Conservation (phyloP, 2,888 invertebrate species). For the Pristionchus arcanus region DNA sequence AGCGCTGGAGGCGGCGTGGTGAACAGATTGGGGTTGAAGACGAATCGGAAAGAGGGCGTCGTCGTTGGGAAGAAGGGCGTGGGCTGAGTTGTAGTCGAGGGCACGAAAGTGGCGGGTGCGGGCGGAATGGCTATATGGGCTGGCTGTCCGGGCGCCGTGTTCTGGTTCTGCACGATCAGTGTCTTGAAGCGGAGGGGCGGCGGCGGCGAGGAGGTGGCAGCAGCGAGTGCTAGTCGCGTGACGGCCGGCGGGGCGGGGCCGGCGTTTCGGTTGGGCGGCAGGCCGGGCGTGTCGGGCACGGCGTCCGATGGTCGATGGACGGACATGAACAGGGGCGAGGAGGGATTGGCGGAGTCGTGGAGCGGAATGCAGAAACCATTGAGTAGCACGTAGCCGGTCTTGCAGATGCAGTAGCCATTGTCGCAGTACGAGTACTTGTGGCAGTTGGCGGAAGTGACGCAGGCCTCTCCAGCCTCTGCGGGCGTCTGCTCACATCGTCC, state of each 20-base stretch:
- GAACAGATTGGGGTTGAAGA: constrained; percentile 50
- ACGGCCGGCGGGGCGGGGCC: constrained; percentile 49
- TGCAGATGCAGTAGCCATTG: constrained; percentile 75
- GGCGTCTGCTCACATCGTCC: constrained; percentile 69
- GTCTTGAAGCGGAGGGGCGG: constrained; percentile 38
- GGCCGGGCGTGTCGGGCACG: not conserved
- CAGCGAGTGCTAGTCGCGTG: not conserved
- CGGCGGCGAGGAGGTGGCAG: not conserved
- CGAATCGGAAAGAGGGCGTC: constrained; percentile 33
- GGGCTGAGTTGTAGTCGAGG: not conserved
- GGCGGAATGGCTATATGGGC: constrained; percentile 11
- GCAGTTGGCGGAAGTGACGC: constrained; percentile 71
- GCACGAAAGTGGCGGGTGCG: not conserved
- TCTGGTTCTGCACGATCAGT: not conserved
- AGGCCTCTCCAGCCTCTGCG: constrained; percentile 70
- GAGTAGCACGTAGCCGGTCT: constrained; percentile 64
- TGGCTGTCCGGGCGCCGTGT: constrained; percentile 40
- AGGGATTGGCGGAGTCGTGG: not conserved
- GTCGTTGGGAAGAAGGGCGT: not conserved
- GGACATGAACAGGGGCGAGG: constrained; percentile 50
- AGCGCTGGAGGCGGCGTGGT: not conserved
- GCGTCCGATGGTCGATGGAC: constrained; percentile 43
- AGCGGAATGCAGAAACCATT: constrained; percentile 70
- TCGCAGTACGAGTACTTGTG: constrained; percentile 76
- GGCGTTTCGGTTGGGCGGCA: constrained; percentile 62